Evolutionary conservation across 2,113 vertebrate genomes (phyloP).

Genomic region (Halcyon senegalensis): DNA sequence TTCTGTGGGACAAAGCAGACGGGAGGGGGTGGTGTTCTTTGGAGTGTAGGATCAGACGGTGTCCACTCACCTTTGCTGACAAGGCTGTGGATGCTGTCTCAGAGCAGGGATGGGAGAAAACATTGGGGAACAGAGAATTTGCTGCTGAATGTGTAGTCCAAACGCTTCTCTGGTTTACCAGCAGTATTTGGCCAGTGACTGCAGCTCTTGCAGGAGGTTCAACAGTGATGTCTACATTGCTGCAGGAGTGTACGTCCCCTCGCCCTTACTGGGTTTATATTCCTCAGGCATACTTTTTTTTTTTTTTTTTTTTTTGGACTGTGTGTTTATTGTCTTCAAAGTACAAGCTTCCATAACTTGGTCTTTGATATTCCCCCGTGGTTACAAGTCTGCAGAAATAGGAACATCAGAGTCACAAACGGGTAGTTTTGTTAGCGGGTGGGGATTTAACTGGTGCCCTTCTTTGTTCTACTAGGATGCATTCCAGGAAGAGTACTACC

Average conservation of each 20-base stretch:
- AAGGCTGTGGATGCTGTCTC: not conserved
- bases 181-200: not conserved
- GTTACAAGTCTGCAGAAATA: not conserved
- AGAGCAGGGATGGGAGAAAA: not conserved
- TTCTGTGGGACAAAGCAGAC: not conserved
- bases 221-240: not conserved
- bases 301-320: not conserved
- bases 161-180: not conserved
- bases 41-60: not conserved
- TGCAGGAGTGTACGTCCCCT: not conserved
- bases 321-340: not conserved
- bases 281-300: not conserved
- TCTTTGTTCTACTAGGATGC: constrained; percentile 80
- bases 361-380: not conserved
- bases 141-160: not conserved
- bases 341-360: not conserved
- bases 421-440: not conserved
- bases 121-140: not conserved
- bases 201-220: not conserved
- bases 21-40: not conserved
- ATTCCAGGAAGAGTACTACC: constrained; percentile 89
- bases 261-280: not conserved
- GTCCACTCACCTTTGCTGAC: not conserved
- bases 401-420: not conserved
- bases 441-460: not conserved